Evolutionary conservation across 2,888 invertebrate species (phyloP), one percentile per base, ranked within the genome.

Genomic region (Amorpha juglandis): DNA sequence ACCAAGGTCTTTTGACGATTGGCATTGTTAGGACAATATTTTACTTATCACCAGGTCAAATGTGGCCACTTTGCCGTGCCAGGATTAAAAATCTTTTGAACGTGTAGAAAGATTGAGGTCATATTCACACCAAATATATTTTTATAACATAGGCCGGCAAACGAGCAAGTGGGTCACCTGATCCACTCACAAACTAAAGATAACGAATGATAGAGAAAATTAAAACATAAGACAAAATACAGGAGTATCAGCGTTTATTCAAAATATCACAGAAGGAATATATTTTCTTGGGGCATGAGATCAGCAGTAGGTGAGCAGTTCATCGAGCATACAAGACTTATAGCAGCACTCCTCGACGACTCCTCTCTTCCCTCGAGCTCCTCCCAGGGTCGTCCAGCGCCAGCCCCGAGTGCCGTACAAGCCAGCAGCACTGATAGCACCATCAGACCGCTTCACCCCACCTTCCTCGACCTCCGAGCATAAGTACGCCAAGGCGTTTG

Each of bases 311-410:
- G 52, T 55, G 11, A 55, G 53, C 0, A 64, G 64, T 21, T 53
- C 64, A 19, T 64, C 35, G 11, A 47, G 27, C 7, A 47, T 12
- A 33, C 64, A 64, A 9, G 33, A 27, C 47, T 55, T 45, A 14
- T 64, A n/a, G 33, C 64, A 64, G 53, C 64, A 64, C 35, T 64
- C 64, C n/a, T 64, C 64, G 4, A 64, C 47, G 8, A 64, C 45
- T 33, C 64, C 64, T 8, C 64, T 42, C 33, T 64, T 64, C 27
- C 35, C 55, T 11, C 64, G 27, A 1, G 55, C 33, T 8, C 55
- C 45, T 55, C 33, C 55, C 12, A 55, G 33, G 27, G 42, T 8
- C 12, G 50, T 12, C 64, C 47, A 55, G 12, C 35, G 33, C 53
- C 53, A 64, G 47, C 35, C 19, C 9, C 47, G 35, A 35, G 11